phyloP scores from a whole-genome alignment of 2,113 vertebrate species.

The Archocentrus centrarchus region DNA sequence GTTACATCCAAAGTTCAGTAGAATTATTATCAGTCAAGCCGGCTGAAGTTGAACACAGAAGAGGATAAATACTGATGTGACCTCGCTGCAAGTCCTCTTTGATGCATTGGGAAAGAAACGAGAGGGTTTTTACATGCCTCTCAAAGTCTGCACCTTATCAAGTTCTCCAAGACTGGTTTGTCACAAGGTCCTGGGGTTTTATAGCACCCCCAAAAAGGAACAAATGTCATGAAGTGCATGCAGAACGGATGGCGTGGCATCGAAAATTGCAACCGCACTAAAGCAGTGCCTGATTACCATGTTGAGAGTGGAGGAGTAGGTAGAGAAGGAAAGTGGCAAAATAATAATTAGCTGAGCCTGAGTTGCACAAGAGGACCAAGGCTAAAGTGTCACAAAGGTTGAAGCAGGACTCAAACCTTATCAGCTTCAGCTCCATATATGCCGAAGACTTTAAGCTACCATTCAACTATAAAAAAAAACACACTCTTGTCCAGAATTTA shows the following conservation, averaged over 20 bases:
- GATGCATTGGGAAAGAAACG: constrained; percentile 12
- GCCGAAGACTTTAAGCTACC: constrained; percentile 10
- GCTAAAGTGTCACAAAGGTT: constrained; percentile 33
- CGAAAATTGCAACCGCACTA: constrained; percentile 25
- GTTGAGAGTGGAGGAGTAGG: constrained; percentile 39
- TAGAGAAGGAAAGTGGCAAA: constrained; percentile 39
- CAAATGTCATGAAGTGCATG: constrained; percentile 26
- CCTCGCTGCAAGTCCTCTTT: constrained; percentile 3
- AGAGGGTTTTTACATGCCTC: neutral
- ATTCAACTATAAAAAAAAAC: constrained; percentile 1
- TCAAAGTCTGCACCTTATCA: constrained; percentile 36
- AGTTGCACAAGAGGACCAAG: constrained; percentile 19
- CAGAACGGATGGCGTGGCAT: constrained; percentile 18
- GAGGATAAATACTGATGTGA: constrained; percentile 9
- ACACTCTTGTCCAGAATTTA: constrained; percentile 1
- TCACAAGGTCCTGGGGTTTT: constrained; percentile 9
- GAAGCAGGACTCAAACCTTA: constrained; percentile 8
- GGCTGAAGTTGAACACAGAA: neutral
- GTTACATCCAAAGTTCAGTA: neutral
- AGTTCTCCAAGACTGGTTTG: constrained; percentile 14
- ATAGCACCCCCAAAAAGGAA: neutral
- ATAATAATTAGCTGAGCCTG: constrained; percentile 40
- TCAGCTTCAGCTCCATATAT: constrained; percentile 18
- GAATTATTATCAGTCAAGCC: neutral
- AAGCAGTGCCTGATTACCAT: constrained; percentile 46